phyloP scores from a whole-genome alignment of 2,888 invertebrate species.

The Tetheella fluctuosa region DNA sequence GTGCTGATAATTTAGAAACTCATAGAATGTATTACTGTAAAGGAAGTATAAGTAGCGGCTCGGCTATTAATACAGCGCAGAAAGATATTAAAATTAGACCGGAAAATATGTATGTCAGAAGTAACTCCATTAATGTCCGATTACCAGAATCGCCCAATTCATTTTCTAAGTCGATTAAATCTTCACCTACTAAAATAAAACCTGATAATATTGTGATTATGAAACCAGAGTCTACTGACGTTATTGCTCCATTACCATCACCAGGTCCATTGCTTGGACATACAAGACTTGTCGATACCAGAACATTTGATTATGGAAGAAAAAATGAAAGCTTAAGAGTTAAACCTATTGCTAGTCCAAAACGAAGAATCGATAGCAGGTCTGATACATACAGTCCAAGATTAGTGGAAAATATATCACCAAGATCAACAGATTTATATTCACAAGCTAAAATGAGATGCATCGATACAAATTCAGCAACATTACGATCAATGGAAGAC shows the following conservation, averaged over 20 bases:
- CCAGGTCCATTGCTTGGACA: slow-evolving; percentile 93
- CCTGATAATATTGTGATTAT: slow-evolving; percentile 84
- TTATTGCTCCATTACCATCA: slow-evolving; percentile 88
- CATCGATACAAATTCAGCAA: slow-evolving; percentile 74
- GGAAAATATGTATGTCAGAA: slow-evolving; percentile 82
- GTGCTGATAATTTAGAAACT: slow-evolving; percentile 91
- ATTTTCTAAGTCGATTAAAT: slow-evolving; percentile 58
- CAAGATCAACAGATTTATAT: slow-evolving; percentile 70
- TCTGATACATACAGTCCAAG: slow-evolving; percentile 73
- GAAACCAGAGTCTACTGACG: slow-evolving; percentile 75
- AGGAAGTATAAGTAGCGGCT: slow-evolving; percentile 74
- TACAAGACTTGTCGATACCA: slow-evolving; percentile 90
- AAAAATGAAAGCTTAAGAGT: slow-evolving; percentile 67
- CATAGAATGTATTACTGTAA: slow-evolving; percentile 93
- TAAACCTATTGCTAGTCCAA: slow-evolving; percentile 68
- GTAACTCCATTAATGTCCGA: slow-evolving; percentile 84
- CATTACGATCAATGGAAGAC: slow-evolving; percentile 83
- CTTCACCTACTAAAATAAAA: slow-evolving; percentile 70
- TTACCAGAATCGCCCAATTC: slow-evolving; percentile 80
- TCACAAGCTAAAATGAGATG: slow-evolving; percentile 80
- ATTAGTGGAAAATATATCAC: slow-evolving; percentile 70
- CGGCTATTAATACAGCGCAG: slow-evolving; percentile 51
- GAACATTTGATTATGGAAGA: slow-evolving; percentile 71
- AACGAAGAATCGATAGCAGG: slow-evolving; percentile 69
- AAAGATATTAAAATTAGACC: slow-evolving; percentile 69